Conservation (phyloP, 2,113 vertebrate species). For the Elgaria multicarinata region DNA sequence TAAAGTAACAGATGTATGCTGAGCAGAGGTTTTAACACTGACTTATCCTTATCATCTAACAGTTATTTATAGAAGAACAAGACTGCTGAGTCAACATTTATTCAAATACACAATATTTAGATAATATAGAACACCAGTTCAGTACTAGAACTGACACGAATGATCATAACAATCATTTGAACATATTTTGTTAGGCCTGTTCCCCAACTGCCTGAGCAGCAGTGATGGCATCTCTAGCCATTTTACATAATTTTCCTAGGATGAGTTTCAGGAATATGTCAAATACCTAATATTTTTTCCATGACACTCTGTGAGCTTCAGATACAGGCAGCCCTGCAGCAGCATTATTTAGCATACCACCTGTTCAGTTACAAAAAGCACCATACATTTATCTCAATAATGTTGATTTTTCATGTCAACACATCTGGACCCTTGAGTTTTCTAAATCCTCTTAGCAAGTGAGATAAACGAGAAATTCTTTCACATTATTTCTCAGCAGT, state of each 20-base stretch:
- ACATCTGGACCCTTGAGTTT: conserved; percentile 17
- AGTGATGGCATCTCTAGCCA: neutral
- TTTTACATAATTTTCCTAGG: conserved; percentile 5
- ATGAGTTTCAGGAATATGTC: neutral
- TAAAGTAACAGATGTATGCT: neutral
- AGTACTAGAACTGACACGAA: neutral
- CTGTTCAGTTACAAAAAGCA: conserved; percentile 15
- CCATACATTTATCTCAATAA: neutral
- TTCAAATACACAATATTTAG: conserved; percentile 19
- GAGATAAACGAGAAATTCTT: neutral
- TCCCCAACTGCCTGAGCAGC: neutral
- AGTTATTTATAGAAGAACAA: neutral
- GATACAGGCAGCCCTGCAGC: neutral
- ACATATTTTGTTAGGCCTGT: neutral
- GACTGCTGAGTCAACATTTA: neutral
- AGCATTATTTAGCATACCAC: neutral
- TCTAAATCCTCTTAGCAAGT: conserved; percentile 20
- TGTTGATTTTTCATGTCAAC: conserved; percentile 39
- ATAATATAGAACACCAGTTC: neutral
- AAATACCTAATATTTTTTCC: neutral
- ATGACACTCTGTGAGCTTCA: neutral
- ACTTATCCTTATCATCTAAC: neutral
- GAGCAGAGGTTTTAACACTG: neutral
- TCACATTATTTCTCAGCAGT: conserved; percentile 1
- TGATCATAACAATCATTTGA: neutral